Evolutionary conservation across 2,113 vertebrate genomes (phyloP).

Genomic region (Fulmarus glacialis): DNA sequence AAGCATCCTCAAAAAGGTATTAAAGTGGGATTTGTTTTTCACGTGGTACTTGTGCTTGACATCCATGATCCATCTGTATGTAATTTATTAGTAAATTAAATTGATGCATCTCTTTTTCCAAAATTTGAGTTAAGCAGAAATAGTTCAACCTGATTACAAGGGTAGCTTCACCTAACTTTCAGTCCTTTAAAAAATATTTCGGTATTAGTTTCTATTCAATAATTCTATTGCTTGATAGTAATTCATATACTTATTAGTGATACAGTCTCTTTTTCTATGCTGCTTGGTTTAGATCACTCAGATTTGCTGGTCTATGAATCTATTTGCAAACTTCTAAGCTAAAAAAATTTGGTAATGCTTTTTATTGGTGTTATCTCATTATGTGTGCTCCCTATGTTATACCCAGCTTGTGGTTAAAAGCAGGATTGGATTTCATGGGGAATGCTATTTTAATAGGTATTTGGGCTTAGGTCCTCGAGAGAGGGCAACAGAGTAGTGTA

Average conservation of each 20-base stretch:
- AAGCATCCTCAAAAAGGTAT: constrained; percentile 68
- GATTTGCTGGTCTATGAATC: not conserved
- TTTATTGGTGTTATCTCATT: not conserved
- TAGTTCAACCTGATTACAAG: not conserved
- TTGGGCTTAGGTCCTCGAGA: not conserved
- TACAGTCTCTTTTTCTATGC: not conserved
- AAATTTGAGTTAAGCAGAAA: not conserved
- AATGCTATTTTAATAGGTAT: not conserved
- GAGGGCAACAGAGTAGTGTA: not conserved
- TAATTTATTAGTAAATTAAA: not conserved
- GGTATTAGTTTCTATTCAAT: not conserved
- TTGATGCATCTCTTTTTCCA: not conserved
- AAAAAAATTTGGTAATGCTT: not conserved
- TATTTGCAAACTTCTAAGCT: not conserved
- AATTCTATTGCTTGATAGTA: not conserved
- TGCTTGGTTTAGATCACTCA: not conserved
- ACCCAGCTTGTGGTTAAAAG: not conserved
- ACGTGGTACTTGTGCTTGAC: not conserved
- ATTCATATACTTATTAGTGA: not conserved
- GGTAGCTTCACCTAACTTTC: not conserved
- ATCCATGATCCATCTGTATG: not conserved
- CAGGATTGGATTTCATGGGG: not conserved
- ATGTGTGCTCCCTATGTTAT: not conserved
- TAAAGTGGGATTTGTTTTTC: constrained; percentile 27
- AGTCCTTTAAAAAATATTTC: not conserved